These are phyloP conservation scores for Diglossa cyanea DNA, from an alignment of 2,797 vertebrate genomes.

Conservation along the genomic window DNA sequence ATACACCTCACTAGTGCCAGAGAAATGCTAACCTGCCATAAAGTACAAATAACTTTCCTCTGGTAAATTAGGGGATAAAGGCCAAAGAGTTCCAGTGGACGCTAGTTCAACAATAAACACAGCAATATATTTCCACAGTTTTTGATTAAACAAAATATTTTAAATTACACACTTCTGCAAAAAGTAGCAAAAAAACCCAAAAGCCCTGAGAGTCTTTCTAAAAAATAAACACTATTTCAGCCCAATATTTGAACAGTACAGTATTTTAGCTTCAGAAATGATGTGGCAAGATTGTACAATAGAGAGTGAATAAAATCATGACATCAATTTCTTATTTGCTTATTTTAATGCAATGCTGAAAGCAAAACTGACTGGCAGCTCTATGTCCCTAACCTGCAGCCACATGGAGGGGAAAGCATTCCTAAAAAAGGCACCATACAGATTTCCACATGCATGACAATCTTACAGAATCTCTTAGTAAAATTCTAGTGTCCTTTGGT, in stretches of 20 bases:
- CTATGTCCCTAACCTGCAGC: neutral
- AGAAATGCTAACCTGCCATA: neutral
- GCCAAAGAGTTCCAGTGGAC: neutral
- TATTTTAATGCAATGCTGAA: neutral
- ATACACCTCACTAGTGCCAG: neutral
- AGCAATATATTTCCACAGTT: neutral
- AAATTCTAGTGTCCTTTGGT: neutral
- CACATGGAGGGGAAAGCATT: neutral
- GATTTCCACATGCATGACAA: neutral
- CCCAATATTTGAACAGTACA: neutral
- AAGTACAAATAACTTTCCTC: neutral
- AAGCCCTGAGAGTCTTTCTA: neutral
- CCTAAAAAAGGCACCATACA: neutral
- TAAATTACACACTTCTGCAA: neutral
- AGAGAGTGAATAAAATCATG: neutral
- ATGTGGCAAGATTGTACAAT: neutral
- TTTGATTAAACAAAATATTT: neutral
- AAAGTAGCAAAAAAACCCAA: neutral
- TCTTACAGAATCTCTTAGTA: neutral
- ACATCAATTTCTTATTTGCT: neutral
- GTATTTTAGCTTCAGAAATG: neutral
- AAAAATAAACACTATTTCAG: neutral
- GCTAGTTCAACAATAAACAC: neutral
- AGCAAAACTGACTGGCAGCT: neutral
- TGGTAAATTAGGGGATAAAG: neutral